Base-by-base conservation (phyloP, 92 coral and sea anemone species). In the Parazoanthus atlanticus region DNA sequence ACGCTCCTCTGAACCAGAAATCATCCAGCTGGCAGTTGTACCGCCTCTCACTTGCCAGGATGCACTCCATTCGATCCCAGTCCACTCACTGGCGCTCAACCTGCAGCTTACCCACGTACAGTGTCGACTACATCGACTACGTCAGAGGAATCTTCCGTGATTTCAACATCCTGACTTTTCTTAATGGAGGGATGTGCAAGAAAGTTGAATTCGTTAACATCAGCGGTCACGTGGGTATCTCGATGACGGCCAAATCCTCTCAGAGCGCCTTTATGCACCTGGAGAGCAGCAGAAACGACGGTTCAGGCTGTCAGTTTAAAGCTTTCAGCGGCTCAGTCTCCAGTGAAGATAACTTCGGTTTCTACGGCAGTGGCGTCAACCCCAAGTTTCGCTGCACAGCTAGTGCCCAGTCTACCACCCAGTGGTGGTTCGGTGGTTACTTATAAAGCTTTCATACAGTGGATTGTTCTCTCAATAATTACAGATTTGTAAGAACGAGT, bases 341-440 rank as follows among this genome's bases (percentile, higher is more conserved):
- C 10, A 12, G 71, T 41, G 89, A 86, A 76, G 89, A 86, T 41
- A 76, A 86, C 23, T 76, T 86, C 75, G 89, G 89, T 31, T 54
- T 6, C 46, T 86, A 86, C 72, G 74, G 30, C 8, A 23, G 41
- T 11, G 49, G 49, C 10, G 28, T 74, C 25, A 86, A 86, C 58
- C 34, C 32, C 9, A 56, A 56, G 25, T 86, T 86, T 82, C 82
- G 89, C 34, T 86, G 89, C 26, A 86, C 89, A 28, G 61, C 82
- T 19, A 36, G 38, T 43, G 28, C 41, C 13, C 33, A 52, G 34
- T 32, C 72, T 3, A 86, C 89, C 56, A 86, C 89, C 8, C 76
- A 86, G 75, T 86, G 83, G 80, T 86, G 89, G 89, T 86, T 86
- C 30, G 89, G 89, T 76, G 89, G 89, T 7, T 34, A 82, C 23